Evolutionary conservation across 1,140 invertebrate genomes (phyloP).

Genomic region (Microplitis demolitor): DNA sequence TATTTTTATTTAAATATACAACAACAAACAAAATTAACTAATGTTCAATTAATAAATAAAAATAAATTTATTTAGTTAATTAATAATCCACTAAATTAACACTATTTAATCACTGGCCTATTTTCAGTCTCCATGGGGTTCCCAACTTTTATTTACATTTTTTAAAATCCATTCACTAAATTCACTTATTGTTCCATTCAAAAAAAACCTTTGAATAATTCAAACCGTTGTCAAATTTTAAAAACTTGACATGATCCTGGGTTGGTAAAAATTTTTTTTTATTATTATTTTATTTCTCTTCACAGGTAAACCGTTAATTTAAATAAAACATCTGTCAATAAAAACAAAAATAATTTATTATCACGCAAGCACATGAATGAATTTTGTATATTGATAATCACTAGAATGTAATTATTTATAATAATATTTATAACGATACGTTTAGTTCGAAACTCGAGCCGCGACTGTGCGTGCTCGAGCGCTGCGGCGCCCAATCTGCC

Average conservation of each 20-base stretch:
- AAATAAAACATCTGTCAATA: not conserved
- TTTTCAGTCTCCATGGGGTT: not conserved
- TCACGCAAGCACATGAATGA: not conserved
- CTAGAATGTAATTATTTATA: not conserved
- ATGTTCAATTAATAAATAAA: no score
- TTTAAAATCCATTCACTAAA: slow-evolving; percentile 1
- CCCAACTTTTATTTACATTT: not conserved
- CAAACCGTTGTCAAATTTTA: slow-evolving; percentile 16
- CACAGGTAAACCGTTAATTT: not conserved
- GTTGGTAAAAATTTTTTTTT: not conserved
- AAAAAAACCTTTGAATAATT: slow-evolving; percentile 3
- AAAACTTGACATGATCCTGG: not conserved
- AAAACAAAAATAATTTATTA: not conserved
- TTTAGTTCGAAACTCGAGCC: slow-evolving; percentile 53
- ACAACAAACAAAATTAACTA: no score
- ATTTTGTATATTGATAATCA: not conserved
- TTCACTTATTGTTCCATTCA: not conserved
- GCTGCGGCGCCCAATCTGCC: slow-evolving; percentile 57
- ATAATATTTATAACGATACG: slow-evolving; percentile 41
- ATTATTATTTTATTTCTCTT: not conserved
- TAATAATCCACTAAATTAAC: no score
- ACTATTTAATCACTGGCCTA: no score
- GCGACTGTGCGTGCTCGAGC: slow-evolving; percentile 55
- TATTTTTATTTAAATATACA: not conserved
- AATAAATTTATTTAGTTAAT: no score